Evolutionary conservation across 2,888 invertebrate species (phyloP).

Genomic region (Neoscelio sp.): DNA sequence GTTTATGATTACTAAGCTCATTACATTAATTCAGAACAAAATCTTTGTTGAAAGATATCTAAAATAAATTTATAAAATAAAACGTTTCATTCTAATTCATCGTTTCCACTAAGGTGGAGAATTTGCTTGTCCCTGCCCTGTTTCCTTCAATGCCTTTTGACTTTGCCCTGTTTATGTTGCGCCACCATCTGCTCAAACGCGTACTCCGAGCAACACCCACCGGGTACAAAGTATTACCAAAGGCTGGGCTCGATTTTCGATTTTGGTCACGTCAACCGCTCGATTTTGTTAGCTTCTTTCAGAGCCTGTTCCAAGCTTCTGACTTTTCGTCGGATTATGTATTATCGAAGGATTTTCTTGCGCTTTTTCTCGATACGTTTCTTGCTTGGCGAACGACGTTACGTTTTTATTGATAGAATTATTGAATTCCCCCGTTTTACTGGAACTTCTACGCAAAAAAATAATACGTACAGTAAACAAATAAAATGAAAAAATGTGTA

Average conservation of each 20-base stretch:
- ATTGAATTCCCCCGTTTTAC: conserved; percentile 7
- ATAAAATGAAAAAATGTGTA: no score
- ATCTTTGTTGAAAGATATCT: no score
- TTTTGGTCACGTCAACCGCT: conserved; percentile 65
- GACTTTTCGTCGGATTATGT: conserved; percentile 47
- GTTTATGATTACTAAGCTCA: no score
- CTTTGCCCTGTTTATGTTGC: conserved; percentile 30
- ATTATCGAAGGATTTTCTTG: conserved; percentile 46
- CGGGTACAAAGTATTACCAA: conserved; percentile 28
- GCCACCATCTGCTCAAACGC: conserved; percentile 37
- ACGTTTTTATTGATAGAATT: conserved; percentile 38
- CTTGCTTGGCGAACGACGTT: conserved; percentile 3
- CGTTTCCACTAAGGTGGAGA: no score
- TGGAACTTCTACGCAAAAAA: no score
- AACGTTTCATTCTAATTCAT: no score
- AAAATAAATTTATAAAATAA: no score
- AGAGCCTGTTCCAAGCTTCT: conserved; percentile 35
- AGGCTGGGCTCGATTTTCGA: conserved; percentile 60
- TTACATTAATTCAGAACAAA: no score
- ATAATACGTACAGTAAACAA: no score
- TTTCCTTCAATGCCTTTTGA: conserved; percentile 23
- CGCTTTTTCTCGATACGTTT: conserved; percentile 21
- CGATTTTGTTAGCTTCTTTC: conserved; percentile 52
- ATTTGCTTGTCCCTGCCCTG: conserved; percentile 4
- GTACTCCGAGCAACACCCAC: conserved; percentile 32